phyloP scores from a whole-genome alignment of 2,113 vertebrate genomes.

The Gopherus evgoodei region DNA sequence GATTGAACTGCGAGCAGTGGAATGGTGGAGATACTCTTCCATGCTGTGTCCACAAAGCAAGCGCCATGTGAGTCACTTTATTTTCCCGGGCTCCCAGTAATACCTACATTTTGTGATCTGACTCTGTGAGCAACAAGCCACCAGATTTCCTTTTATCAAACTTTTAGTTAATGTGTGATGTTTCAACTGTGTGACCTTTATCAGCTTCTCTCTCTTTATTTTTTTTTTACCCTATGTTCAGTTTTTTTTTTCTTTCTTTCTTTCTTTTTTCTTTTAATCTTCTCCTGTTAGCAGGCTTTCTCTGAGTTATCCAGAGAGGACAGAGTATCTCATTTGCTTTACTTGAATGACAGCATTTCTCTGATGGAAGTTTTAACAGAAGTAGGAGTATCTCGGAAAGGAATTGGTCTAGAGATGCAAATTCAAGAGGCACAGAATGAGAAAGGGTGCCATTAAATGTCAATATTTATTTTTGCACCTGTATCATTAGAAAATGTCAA shows the following conservation, averaged over 20 bases:
- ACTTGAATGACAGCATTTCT: neutral
- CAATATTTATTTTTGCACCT: constrained; percentile 35
- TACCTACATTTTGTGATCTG: neutral
- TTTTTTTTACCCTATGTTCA: neutral
- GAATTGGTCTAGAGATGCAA: neutral
- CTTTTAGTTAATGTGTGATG: neutral
- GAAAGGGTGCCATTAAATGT: neutral
- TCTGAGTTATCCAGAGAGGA: neutral
- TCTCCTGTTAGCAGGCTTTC: neutral
- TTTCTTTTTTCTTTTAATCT: too few relatives aligned
- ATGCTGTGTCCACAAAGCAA: too few relatives aligned
- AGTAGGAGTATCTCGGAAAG: neutral
- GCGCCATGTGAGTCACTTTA: neutral
- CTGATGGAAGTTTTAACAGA: neutral
- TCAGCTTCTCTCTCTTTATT: neutral
- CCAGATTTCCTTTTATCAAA: neutral
- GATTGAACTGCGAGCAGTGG: neutral
- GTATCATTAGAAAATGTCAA: neutral
- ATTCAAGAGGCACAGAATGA: neutral
- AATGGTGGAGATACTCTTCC: too few relatives aligned
- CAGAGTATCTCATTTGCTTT: neutral
- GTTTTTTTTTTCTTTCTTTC: too few relatives aligned
- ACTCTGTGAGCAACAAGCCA: neutral
- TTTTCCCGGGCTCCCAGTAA: neutral
- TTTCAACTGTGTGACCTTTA: neutral